phyloP scores from a whole-genome alignment of 1,140 invertebrate genomes.

The Luehdorfia chinensis region DNA sequence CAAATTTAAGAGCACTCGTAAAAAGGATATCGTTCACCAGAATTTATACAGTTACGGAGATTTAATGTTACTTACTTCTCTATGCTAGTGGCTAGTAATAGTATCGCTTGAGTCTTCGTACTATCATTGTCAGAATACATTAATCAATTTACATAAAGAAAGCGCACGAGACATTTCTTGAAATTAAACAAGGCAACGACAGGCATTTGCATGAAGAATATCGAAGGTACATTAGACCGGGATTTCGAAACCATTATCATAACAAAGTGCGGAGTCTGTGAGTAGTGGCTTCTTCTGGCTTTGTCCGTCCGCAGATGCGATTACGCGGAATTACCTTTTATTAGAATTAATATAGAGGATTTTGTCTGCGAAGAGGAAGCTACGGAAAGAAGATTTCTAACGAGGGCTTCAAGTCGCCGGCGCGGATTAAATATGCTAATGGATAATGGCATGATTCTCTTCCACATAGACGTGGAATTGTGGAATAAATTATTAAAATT shows the following conservation, averaged over 20 bases:
- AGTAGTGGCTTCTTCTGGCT: background rate
- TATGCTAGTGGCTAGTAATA: too few relatives aligned
- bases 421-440: background rate
- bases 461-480: too few relatives aligned
- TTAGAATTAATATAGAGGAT: background rate
- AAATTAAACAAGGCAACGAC: slow-evolving; percentile 1
- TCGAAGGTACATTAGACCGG: slow-evolving; percentile 1
- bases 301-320: slow-evolving; percentile 4
- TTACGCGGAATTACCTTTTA: background rate
- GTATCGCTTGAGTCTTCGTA: too few relatives aligned
- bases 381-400: background rate
- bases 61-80: too few relatives aligned
- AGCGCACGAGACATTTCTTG: slow-evolving; percentile 3
- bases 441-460: background rate
- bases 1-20: too few relatives aligned
- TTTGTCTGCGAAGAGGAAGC: background rate
- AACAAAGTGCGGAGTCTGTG: slow-evolving; percentile 1
- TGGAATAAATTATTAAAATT: too few relatives aligned
- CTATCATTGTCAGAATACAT: slow-evolving; percentile 6
- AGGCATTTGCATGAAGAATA: slow-evolving; percentile 8
- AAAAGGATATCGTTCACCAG: too few relatives aligned
- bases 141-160: slow-evolving; percentile 5
- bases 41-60: too few relatives aligned
- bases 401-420: background rate
- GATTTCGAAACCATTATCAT: slow-evolving; percentile 8